These are phyloP conservation scores for Parapristionchus giblindavisi DNA, from an alignment of 2,888 invertebrate genomes.

Conservation along the genomic window DNA sequence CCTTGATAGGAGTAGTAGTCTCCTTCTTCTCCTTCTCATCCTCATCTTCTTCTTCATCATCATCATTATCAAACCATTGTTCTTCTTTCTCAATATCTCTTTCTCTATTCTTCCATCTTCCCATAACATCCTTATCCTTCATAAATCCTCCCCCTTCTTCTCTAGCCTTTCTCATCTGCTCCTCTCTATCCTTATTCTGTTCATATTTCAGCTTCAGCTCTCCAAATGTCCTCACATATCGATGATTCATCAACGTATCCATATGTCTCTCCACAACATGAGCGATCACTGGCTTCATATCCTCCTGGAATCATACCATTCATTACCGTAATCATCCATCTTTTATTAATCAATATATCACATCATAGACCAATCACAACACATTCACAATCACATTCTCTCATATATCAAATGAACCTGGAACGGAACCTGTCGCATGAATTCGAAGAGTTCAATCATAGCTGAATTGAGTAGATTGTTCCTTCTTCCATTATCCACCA, in stretches of 20 bases:
- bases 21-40: slow-evolving; percentile 42
- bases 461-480: slow-evolving; percentile 99
- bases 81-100: slow-evolving; percentile 60
- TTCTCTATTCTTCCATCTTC: too few relatives aligned
- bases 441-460: slow-evolving; percentile 98
- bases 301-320: slow-evolving; percentile 70
- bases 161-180: slow-evolving; percentile 45
- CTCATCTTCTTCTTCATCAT: slow-evolving; percentile 55
- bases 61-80: slow-evolving; percentile 65
- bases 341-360: not conserved
- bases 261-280: slow-evolving; percentile 96
- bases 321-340: not conserved
- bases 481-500: slow-evolving; percentile 92
- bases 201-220: slow-evolving; percentile 46
- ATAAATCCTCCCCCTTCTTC: too few relatives aligned
- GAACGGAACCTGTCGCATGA: slow-evolving; percentile 75
- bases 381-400: not conserved
- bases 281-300: slow-evolving; percentile 74
- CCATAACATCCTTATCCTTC: too few relatives aligned
- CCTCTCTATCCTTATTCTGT: slow-evolving; percentile 52
- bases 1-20: too few relatives aligned
- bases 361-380: not conserved
- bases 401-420: not conserved
- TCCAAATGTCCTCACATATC: slow-evolving; percentile 94
- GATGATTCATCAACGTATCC: slow-evolving; percentile 89